Evolutionary conservation across 2,113 vertebrate species (phyloP).

Genomic region (Tapirus terrestris): DNA sequence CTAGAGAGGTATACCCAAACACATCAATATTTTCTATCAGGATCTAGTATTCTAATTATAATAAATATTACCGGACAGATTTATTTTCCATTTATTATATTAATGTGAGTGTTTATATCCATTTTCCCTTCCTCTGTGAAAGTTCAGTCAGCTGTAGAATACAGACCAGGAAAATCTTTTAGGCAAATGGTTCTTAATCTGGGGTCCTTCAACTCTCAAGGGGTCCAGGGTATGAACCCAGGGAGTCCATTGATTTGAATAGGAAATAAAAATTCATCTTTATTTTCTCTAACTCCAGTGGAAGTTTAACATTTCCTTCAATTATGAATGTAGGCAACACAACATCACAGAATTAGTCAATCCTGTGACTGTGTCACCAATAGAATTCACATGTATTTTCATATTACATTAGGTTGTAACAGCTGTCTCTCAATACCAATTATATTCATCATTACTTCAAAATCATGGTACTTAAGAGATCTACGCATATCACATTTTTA

Average conservation of each 20-base stretch:
- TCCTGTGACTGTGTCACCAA: not conserved
- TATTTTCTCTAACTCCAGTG: not conserved
- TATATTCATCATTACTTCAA: constrained; percentile 11
- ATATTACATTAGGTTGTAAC: not conserved
- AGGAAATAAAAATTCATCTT: not conserved
- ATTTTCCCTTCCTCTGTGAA: not conserved
- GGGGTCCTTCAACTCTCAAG: not conserved
- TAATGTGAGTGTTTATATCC: not conserved
- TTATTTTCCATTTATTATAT: constrained; percentile 23
- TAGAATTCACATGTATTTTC: constrained; percentile 28
- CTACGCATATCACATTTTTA: not conserved
- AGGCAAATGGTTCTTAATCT: not conserved
- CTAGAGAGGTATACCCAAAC: not conserved
- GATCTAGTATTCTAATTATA: not conserved
- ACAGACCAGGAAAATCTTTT: not conserved
- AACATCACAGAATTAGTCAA: not conserved
- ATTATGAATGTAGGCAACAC: not conserved
- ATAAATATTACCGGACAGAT: not conserved
- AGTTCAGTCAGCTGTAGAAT: not conserved
- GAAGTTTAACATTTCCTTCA: constrained; percentile 39
- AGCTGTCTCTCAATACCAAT: not conserved
- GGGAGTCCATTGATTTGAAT: not conserved
- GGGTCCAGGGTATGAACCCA: not conserved
- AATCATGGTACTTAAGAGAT: not conserved
- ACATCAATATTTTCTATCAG: constrained; percentile 39